A percentile compares a stretch with the other conserved stretches of the same genome.
Conservation (phyloP, 2,888 invertebrate species). For the Myopa tessellatipennis region DNA sequence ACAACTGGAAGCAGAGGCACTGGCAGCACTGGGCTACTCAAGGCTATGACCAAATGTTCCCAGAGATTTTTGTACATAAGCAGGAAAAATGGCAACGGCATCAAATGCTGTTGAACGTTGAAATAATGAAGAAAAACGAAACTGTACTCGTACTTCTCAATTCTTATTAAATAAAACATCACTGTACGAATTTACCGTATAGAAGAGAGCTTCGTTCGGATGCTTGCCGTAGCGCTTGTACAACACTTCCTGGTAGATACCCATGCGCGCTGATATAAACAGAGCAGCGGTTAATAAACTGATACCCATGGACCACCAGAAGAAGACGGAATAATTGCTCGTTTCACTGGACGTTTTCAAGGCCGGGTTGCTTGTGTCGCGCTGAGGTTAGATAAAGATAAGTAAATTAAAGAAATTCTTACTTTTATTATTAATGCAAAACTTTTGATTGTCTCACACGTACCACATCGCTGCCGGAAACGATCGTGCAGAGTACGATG, state of each 20-base stretch:
- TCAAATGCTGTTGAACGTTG: constrained; percentile 75
- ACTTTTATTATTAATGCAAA: neutral
- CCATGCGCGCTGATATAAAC: constrained; percentile 94
- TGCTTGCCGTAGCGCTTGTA: constrained; percentile 89
- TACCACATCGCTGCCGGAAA: constrained; percentile 79
- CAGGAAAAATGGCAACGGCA: constrained; percentile 91
- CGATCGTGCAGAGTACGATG: constrained; percentile 89
- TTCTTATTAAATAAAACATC: neutral
- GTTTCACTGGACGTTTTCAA: constrained; percentile 49
- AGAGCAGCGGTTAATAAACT: constrained; percentile 86
- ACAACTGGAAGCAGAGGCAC: constrained; percentile 71
- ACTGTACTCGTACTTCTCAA: neutral
- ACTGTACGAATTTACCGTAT: constrained; percentile 71
- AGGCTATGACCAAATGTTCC: constrained; percentile 80
- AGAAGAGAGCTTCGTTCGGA: constrained; percentile 88
- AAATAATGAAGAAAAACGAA: constrained; percentile 36
- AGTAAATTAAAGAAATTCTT: neutral
- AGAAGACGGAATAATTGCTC: constrained; percentile 63
- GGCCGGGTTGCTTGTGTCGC: constrained; percentile 74
- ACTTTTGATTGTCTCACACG: constrained; percentile 36
- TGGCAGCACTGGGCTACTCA: constrained; percentile 71
- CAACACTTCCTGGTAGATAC: constrained; percentile 91
- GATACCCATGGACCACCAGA: constrained; percentile 81
- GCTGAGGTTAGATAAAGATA: constrained; percentile 55
- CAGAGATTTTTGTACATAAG: constrained; percentile 82